These are phyloP conservation scores for Amphiprion ocellaris DNA, from an alignment of 2,113 vertebrate genomes.

Conservation along the genomic window DNA sequence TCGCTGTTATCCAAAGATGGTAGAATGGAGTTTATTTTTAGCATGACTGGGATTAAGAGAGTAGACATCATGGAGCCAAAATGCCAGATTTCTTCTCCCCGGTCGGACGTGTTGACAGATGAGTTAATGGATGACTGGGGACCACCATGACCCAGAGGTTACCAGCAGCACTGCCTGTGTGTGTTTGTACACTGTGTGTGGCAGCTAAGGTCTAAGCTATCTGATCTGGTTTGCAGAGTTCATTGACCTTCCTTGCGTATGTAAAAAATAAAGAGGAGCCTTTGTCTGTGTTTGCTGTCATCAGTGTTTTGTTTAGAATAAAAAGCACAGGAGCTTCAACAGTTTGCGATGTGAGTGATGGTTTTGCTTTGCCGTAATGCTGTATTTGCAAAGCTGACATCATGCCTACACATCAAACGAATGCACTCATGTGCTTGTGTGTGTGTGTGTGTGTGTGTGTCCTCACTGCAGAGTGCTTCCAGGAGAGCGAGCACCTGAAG, in stretches of 20 bases:
- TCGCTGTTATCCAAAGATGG: too few species aligned
- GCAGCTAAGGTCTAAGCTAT: not conserved
- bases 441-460: slow-evolving; percentile 18
- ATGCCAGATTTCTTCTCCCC: slow-evolving; percentile 12
- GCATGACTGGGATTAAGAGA: slow-evolving; percentile 5
- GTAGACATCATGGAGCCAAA: slow-evolving; percentile 44
- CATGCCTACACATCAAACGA: not conserved
- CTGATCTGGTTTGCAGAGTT: slow-evolving; percentile 36
- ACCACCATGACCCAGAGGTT: slow-evolving; percentile 50
- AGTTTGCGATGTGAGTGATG: not conserved
- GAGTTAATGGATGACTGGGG: slow-evolving; percentile 70
- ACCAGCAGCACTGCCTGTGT: slow-evolving; percentile 11
- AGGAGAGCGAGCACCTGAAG: slow-evolving; percentile 98
- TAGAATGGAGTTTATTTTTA: not conserved
- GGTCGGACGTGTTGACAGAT: slow-evolving; percentile 63
- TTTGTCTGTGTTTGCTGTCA: not conserved
- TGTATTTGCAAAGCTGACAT: slow-evolving; percentile 48
- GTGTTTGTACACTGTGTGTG: slow-evolving; percentile 8
- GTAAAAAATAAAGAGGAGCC: not conserved
- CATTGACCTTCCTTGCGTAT: not conserved
- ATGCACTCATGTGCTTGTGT: slow-evolving; percentile 45
- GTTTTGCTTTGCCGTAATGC: not conserved
- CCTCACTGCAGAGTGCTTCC: slow-evolving; percentile 93
- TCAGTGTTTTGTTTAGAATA: slow-evolving; percentile 17
- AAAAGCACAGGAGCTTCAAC: slow-evolving; percentile 6